These are phyloP conservation scores for Gallinago jamesoni DNA, from an alignment of 2,113 vertebrate species.

Conservation along the genomic window DNA sequence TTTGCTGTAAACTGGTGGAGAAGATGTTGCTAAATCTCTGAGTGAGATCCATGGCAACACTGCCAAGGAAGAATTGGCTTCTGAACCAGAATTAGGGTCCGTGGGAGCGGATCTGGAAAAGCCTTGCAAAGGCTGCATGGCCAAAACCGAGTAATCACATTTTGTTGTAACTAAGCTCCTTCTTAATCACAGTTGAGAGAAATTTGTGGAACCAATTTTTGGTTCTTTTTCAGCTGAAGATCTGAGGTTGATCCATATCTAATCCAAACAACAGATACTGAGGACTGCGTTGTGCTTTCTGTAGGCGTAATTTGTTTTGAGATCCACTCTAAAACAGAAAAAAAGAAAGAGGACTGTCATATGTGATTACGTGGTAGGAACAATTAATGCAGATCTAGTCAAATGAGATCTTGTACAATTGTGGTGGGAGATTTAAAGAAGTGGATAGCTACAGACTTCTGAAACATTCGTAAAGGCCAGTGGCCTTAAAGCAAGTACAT, in stretches of 20 bases:
- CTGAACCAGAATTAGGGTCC: constrained; percentile 55
- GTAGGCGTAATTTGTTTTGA: background rate
- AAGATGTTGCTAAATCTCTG: constrained; percentile 63
- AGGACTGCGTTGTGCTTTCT: background rate
- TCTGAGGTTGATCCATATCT: background rate
- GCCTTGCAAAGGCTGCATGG: constrained; percentile 50
- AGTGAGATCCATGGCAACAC: constrained; percentile 50
- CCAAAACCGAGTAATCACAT: constrained; percentile 70
- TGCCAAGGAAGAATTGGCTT: constrained; percentile 71
- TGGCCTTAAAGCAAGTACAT: background rate
- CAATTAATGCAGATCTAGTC: background rate
- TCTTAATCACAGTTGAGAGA: constrained; percentile 12
- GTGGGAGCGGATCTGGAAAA: constrained; percentile 71
- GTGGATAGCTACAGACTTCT: background rate
- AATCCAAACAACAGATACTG: background rate
- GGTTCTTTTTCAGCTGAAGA: constrained; percentile 2
- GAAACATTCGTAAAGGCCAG: background rate
- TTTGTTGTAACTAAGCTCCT: constrained; percentile 69
- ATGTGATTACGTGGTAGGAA: fast-evolving
- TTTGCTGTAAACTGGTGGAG: constrained; percentile 48
- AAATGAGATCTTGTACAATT: background rate
- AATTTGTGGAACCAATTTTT: constrained; percentile 39
- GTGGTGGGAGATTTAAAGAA: background rate
- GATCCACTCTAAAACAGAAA: background rate
- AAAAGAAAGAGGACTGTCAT: background rate